phyloP scores from a whole-genome alignment of 2,797 vertebrate species.

The Pseudocheirus occidentalis region DNA sequence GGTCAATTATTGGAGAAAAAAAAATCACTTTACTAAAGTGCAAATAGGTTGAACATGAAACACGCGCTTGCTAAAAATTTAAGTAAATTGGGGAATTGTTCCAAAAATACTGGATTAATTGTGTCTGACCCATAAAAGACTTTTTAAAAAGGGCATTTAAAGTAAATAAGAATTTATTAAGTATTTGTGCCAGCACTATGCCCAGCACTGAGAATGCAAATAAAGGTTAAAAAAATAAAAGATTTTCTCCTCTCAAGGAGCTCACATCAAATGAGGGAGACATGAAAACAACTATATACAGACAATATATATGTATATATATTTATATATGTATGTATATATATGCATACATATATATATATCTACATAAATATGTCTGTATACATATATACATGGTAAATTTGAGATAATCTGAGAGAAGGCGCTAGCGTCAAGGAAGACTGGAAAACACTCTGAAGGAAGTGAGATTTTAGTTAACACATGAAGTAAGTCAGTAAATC shows the following conservation, averaged over 20 bases:
- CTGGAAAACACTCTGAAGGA: neutral
- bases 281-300: neutral
- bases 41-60: constrained; percentile 77
- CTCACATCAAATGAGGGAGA: neutral
- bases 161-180: neutral
- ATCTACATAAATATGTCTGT: too few relatives aligned
- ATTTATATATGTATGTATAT: too few relatives aligned
- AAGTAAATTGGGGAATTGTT: constrained; percentile 71
- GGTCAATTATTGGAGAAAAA: constrained; percentile 70
- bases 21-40: constrained; percentile 79
- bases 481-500: neutral
- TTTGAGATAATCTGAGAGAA: neutral
- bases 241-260: neutral
- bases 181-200: neutral
- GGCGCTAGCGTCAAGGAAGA: neutral
- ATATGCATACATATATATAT: too few relatives aligned
- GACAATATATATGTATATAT: neutral
- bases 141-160: neutral
- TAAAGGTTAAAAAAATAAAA: neutral
- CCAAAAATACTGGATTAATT: constrained; percentile 58
- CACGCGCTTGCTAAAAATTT: constrained; percentile 68
- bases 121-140: constrained; percentile 6
- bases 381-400: neutral
- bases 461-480: neutral
- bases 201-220: neutral